These are phyloP conservation scores for Kradibia gibbosae DNA, from an alignment of 1,140 invertebrate species.

Conservation along the genomic window DNA sequence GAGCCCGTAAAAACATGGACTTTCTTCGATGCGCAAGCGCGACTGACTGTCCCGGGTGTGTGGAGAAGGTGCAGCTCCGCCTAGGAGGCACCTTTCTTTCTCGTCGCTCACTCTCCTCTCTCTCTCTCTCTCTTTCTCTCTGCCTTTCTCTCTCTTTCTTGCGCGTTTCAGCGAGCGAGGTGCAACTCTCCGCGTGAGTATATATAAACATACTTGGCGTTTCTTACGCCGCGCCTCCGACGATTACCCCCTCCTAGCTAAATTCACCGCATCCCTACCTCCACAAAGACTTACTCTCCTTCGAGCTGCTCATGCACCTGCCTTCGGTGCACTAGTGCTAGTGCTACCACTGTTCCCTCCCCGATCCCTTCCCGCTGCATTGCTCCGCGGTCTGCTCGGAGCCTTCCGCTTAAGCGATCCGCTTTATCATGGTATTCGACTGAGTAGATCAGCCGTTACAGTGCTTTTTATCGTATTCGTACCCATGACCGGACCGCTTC, in stretches of 20 bases:
- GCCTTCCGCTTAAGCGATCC: constrained; percentile 18
- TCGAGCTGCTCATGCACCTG: constrained; percentile 24
- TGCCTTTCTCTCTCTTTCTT: neutral
- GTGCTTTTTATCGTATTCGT: neutral
- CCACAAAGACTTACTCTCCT: neutral
- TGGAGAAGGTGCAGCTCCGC: constrained; percentile 34
- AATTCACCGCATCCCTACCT: neutral
- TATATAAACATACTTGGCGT: neutral
- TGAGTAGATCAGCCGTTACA: neutral
- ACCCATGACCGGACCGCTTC: neutral
- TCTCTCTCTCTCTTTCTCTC: neutral
- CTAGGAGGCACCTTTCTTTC: constrained; percentile 14
- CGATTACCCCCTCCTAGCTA: constrained; percentile 38
- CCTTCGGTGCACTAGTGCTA: neutral
- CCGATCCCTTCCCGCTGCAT: neutral
- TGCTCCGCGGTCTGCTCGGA: neutral
- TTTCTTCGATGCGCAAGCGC: constrained; percentile 51
- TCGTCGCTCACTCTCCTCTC: no score
- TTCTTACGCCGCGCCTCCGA: constrained; percentile 46
- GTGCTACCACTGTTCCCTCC: neutral
- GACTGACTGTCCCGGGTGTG: constrained; percentile 23
- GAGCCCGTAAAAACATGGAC: constrained; percentile 20
- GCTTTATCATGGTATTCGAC: constrained; percentile 14
- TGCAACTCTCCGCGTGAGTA: neutral
- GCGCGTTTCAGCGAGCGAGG: neutral